Conservation (phyloP, 2,113 vertebrate species). For the Hiodon alosoides region DNA sequence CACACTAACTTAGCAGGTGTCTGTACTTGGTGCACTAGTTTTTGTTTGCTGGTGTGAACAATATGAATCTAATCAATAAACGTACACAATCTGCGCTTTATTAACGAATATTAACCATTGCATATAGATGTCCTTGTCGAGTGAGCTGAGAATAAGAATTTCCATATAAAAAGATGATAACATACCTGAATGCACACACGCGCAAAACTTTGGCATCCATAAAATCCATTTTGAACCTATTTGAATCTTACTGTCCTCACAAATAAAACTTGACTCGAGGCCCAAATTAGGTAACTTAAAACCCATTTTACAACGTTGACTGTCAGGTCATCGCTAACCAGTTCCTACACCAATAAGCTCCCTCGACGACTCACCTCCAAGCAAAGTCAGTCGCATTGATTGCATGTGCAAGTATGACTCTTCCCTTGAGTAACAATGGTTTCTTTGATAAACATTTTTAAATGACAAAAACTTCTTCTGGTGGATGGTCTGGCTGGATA, state of each 20-base stretch:
- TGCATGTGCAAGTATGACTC: background rate
- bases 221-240: background rate
- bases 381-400: constrained; percentile 4
- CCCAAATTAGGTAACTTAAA: background rate
- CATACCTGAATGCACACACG: too few species aligned
- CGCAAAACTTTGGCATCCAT: constrained; percentile 7
- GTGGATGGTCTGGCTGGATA: background rate
- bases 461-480: background rate
- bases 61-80: too few species aligned
- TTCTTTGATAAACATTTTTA: background rate
- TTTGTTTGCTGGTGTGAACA: too few species aligned
- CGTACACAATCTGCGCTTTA: too few species aligned
- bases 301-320: too few species aligned
- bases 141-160: too few species aligned
- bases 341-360: background rate
- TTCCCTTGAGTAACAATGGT: background rate
- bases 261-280: constrained; percentile 4
- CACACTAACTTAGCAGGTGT: constrained; percentile 14
- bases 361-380: background rate
- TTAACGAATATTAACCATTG: too few species aligned
- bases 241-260: background rate
- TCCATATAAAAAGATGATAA: too few species aligned
- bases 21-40: too few species aligned
- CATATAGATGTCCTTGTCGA: too few species aligned
- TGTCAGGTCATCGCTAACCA: background rate